Percentiles rank a stretch among this genome's conserved stretches.
These are phyloP conservation scores for Mormoops blainvillei DNA, from an alignment of 2,113 vertebrate genomes.

Conservation along the genomic window DNA sequence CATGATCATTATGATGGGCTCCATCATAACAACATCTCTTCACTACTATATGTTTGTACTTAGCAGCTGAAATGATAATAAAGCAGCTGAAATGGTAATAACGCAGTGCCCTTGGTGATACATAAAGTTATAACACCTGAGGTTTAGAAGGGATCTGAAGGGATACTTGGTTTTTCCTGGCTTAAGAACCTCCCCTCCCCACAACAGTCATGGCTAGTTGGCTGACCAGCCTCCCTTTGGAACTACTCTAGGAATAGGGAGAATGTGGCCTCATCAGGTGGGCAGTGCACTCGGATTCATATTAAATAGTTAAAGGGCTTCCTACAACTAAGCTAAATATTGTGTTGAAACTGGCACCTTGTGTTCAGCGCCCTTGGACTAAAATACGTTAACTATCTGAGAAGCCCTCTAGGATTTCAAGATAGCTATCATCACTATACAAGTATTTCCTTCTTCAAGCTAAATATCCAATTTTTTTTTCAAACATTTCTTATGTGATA, in stretches of 20 bases:
- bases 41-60: accelerated
- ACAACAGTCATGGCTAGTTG: neutral
- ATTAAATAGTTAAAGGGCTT: neutral
- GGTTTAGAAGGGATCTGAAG: neutral
- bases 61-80: constrained; percentile 73
- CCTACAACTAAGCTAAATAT: neutral
- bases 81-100: constrained; percentile 44
- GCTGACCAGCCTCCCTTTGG: neutral
- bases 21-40: constrained; percentile 80
- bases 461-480: neutral
- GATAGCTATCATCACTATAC: neutral
- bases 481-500: neutral
- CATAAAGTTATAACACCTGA: neutral
- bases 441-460: neutral
- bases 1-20: constrained; percentile 44
- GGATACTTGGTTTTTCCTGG: neutral
- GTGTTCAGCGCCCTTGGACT: neutral
- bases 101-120: neutral
- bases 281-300: neutral
- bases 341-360: neutral
- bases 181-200: neutral
- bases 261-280: neutral
- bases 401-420: neutral
- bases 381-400: neutral
- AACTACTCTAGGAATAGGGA: neutral